Evolutionary conservation across 2,888 invertebrate genomes (phyloP), one percentile per base, ranked within the genome.

Genomic region (Lottia gigantea): DNA sequence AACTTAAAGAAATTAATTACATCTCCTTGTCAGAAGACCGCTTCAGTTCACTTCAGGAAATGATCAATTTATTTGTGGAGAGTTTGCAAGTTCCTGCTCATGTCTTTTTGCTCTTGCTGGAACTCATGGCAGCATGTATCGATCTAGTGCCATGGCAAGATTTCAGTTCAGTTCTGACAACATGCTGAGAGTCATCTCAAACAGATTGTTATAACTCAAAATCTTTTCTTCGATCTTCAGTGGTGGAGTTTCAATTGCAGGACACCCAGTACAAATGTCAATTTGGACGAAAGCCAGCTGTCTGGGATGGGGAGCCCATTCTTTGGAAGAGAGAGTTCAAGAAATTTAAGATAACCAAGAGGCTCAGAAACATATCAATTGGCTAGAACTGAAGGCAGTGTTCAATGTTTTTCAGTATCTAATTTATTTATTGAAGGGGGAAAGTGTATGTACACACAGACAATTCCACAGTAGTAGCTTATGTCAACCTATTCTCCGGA

Each of bases 241-340:
- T 55, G 55, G 55, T 55, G 55, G 55, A 14, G 14, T 55, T 55
- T 19, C 55, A 11, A 4, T 55, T 3, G 12, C 55, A 55, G 23
- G 55, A 19, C 2, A 55, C n/a, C 55, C n/a, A 23, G 23, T 19
- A 11, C 55, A 55, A 55, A 7, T 55, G 8, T 23, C 19, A n/a
- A 55, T 55, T 55, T 55, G 55, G 55, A 55, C 55, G n/a, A 19
- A 55, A 19, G 55, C 55, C n/a, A 55, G 55, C 19, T 19, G 23
- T 19, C 12, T 23, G 1, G 55, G 55, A 2, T 55, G 55, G 55
- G 55, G 55, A 55, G 55, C 19, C 12, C 55, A 55, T n/a, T n/a
- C 19, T 7, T 12, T 55, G n/a, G 19, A 55, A 23, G 19, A 55
- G 19, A 55, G 23, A 55, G 55, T 55, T 19, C n/a, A n/a, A 1